Evolutionary conservation across 2,888 invertebrate species (phyloP).

Genomic region (Slavum lentiscoides): DNA sequence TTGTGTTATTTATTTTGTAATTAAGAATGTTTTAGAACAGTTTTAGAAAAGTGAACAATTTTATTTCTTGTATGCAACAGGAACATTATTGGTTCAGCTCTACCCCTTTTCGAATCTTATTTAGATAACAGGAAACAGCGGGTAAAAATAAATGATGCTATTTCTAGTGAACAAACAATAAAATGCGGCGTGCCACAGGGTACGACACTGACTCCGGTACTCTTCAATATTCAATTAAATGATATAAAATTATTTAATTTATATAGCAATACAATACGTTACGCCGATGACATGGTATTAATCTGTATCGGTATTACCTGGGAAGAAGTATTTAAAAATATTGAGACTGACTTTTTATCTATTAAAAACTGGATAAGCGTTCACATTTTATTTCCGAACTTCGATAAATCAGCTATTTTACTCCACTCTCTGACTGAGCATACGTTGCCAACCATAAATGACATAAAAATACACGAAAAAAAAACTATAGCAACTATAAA

Average conservation of each 20-base stretch:
- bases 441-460: neutral
- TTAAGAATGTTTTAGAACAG: no score
- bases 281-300: neutral
- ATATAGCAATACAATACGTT: no score
- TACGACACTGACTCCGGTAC: conserved; percentile 1
- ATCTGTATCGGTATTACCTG: neutral
- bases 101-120: neutral
- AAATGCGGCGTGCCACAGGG: neutral
- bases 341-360: neutral
- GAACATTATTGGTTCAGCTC: neutral
- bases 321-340: conserved; percentile 5
- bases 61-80: no score
- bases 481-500: neutral
- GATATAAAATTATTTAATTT: neutral
- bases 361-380: neutral
- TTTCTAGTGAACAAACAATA: neutral
- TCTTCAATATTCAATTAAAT: neutral
- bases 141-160: conserved; percentile 2
- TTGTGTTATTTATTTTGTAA: no score
- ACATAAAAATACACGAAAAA: conserved; percentile 11
- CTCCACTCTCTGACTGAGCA: neutral
- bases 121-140: neutral
- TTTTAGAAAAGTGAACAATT: no score
- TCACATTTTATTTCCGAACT: conserved; percentile 1
- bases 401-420: conserved; percentile 8